A percentile compares a stretch with the other conserved stretches of the same genome.
Evolutionary conservation across 1,140 invertebrate genomes (phyloP).

Genomic region (Helicoverpa armigera): DNA sequence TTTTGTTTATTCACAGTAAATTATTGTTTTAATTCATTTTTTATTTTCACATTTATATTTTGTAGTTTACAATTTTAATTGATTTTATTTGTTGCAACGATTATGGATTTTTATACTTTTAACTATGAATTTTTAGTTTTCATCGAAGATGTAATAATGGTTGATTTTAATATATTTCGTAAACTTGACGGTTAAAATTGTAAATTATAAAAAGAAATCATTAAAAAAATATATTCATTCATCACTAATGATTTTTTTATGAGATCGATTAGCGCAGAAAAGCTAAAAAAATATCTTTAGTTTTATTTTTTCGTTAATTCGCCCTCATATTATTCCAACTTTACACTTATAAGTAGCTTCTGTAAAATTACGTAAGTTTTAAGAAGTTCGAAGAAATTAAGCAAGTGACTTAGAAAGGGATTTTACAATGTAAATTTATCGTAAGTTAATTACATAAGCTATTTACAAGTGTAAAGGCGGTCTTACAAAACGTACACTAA

Average conservation of each 20-base stretch:
- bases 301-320: neutral
- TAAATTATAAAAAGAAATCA: neutral
- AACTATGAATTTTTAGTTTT: too few relatives aligned
- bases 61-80: conserved; percentile 22
- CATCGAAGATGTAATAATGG: too few relatives aligned
- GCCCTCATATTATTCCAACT: neutral
- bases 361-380: too few relatives aligned
- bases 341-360: too few relatives aligned
- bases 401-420: too few relatives aligned
- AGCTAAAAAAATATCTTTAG: neutral
- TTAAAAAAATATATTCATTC: neutral
- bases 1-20: neutral
- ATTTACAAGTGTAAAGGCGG: too few relatives aligned
- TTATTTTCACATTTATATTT: neutral
- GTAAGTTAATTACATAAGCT: neutral
- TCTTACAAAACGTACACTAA: too few relatives aligned
- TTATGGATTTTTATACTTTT: neutral
- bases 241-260: neutral
- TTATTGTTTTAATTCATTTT: conserved; percentile 14
- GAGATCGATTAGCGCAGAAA: neutral
- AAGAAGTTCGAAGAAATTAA: too few relatives aligned
- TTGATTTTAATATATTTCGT: neutral
- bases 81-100: neutral
- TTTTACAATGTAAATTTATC: neutral
- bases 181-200: conserved; percentile 2